phyloP scores from a whole-genome alignment of 1,140 invertebrate genomes.

The Atta texana region DNA sequence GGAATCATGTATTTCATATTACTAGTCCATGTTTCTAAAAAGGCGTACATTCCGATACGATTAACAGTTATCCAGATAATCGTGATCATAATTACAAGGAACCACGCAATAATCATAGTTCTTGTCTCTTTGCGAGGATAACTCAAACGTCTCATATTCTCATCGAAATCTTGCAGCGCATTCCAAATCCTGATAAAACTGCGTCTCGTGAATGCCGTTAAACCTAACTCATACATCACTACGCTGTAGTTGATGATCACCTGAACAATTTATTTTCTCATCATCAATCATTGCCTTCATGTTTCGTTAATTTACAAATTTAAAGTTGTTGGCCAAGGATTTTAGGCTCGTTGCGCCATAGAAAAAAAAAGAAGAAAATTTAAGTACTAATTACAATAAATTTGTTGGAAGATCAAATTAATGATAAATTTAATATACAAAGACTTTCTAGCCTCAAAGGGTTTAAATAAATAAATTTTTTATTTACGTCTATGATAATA shows the following conservation, averaged over 20 bases:
- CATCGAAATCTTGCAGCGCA: slow-evolving; percentile 79
- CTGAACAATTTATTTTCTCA: slow-evolving; percentile 61
- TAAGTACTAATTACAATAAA: too few relatives aligned
- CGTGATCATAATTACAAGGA: slow-evolving; percentile 47
- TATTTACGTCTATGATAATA: not conserved
- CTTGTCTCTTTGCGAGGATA: slow-evolving; percentile 74
- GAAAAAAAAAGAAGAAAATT: too few relatives aligned
- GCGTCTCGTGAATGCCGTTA: slow-evolving; percentile 57
- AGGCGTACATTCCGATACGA: slow-evolving; percentile 79
- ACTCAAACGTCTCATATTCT: slow-evolving; percentile 70
- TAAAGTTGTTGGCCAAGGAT: not conserved
- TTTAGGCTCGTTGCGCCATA: not conserved
- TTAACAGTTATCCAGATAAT: slow-evolving; percentile 76
- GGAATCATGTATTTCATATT: slow-evolving; percentile 79
- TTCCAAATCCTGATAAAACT: slow-evolving; percentile 79
- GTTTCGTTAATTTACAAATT: not conserved
- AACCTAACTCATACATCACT: slow-evolving; percentile 65
- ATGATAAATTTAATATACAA: not conserved
- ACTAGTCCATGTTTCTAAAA: slow-evolving; percentile 70
- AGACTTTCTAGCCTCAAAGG: not conserved
- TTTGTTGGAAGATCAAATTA: not conserved
- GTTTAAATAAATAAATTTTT: slow-evolving; percentile 17
- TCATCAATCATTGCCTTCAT: not conserved
- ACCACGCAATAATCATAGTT: slow-evolving; percentile 72
- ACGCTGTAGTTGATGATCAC: slow-evolving; percentile 77